These are phyloP conservation scores for Pandemis cinnamomeana DNA, from an alignment of 2,888 invertebrate genomes.

Conservation along the genomic window DNA sequence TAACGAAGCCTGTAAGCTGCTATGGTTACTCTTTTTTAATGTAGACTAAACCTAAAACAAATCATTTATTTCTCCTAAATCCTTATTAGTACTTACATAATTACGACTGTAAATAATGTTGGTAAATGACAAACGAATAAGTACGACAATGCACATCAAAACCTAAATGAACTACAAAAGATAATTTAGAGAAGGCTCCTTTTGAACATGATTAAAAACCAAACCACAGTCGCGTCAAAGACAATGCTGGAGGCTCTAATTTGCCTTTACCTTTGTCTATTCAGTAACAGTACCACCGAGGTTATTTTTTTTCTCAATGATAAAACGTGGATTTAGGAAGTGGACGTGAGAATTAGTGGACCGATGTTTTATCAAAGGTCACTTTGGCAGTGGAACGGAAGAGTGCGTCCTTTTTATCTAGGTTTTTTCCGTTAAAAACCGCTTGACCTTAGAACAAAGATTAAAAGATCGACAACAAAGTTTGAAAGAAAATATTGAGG, in stretches of 20 bases:
- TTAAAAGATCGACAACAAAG: neutral
- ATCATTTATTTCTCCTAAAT: no score
- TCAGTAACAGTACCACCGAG: slow-evolving; percentile 40
- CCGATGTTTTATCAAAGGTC: slow-evolving; percentile 33
- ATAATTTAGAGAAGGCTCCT: neutral
- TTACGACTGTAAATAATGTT: neutral
- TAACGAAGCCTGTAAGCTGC: no score
- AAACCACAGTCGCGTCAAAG: slow-evolving; percentile 25
- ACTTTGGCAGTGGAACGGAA: slow-evolving; percentile 34
- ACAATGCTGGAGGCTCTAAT: slow-evolving; percentile 29
- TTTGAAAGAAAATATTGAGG: neutral
- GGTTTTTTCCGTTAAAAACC: slow-evolving; percentile 11
- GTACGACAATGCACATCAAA: neutral
- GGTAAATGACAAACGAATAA: neutral
- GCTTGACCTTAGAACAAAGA: neutral
- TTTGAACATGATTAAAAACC: neutral
- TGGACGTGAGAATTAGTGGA: slow-evolving; percentile 39
- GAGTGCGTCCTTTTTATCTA: slow-evolving; percentile 30
- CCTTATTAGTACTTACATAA: no score
- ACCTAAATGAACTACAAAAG: neutral
- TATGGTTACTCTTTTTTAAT: no score
- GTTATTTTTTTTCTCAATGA: slow-evolving; percentile 30
- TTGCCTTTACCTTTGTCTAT: slow-evolving; percentile 47
- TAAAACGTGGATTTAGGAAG: slow-evolving; percentile 31
- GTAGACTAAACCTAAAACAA: no score